Evolutionary conservation across 1,140 invertebrate species (phyloP), one percentile per base, ranked within the genome.

Genomic region (Calosoma granatense): DNA sequence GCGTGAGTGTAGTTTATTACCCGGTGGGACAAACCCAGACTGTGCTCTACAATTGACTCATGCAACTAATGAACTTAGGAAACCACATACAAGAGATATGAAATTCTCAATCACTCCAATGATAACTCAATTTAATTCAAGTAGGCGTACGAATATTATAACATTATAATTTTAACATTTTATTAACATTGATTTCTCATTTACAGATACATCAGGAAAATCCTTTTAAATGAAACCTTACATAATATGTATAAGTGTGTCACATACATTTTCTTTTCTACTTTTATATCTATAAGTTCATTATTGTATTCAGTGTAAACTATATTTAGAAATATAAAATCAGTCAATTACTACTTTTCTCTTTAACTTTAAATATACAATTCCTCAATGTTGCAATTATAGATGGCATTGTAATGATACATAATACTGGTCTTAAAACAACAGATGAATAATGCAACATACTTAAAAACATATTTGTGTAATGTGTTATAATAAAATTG

Each of bases 11-110:
- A 83, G 85, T 1, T 74, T 97, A 56, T 85, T 90, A 0, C 79
- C 88, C 1, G 79, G 80, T 9, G 79, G 79, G 58, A 81, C 91
- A 19, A 87, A 92, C 71, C 88, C 88, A 0, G 93, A 95, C 65
- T 93, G 90, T 67, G 85, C 90, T 1, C 69, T 96, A 26, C 93
- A 97, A 70, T 78, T 97, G 58, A 87, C 90, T 15, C 92, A 96
- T 73, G 92, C 92, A 14, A 88, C 90, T 6, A 80, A 79, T 52
- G 79, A 82, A 62, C 72, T 94, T 14, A 73, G 83, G 36, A 80
- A 81, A 65, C 74, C 78, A 1, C 77, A 79, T 64, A 81, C 78
- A 17, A 73, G 77, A 57, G 84, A 86, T 65, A 71, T 81, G 9
- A 80, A 83, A 66, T 79, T 79, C 58, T 79, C 77, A 62, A 81